Percentiles rank a stretch among this genome's conserved stretches.
These are phyloP conservation scores for Heterocephalus glaber DNA, from an alignment of 2,113 vertebrate species.

Conservation along the genomic window DNA sequence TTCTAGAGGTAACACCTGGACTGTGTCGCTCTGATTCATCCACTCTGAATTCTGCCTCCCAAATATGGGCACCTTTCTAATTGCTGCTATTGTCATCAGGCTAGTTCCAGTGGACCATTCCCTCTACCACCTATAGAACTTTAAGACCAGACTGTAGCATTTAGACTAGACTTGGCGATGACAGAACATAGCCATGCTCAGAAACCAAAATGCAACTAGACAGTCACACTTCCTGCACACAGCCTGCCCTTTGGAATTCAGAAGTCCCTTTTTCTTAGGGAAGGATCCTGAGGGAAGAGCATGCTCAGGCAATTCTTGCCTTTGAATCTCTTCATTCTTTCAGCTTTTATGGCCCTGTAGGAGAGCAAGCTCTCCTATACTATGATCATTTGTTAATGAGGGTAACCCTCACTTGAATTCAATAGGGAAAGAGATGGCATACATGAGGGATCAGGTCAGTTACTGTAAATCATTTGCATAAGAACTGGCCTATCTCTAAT, in stretches of 20 bases:
- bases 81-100: neutral
- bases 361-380: neutral
- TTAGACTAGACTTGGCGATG: neutral
- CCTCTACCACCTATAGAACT: neutral
- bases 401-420: neutral
- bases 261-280: neutral
- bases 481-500: neutral
- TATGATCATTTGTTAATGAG: neutral
- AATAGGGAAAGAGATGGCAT: neutral
- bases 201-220: neutral
- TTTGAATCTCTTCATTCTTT: neutral
- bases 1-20: neutral
- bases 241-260: neutral
- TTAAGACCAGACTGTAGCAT: neutral
- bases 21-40: neutral
- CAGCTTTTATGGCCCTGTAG: neutral
- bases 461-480: neutral
- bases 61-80: accelerated
- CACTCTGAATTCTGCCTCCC: neutral
- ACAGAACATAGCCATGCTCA: neutral
- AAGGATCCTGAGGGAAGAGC: neutral
- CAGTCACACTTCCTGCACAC: neutral
- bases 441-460: neutral
- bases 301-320: neutral
- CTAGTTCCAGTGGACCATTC: neutral